Conservation (phyloP, 2,888 invertebrate genomes). For the Matsumyia berberina region DNA sequence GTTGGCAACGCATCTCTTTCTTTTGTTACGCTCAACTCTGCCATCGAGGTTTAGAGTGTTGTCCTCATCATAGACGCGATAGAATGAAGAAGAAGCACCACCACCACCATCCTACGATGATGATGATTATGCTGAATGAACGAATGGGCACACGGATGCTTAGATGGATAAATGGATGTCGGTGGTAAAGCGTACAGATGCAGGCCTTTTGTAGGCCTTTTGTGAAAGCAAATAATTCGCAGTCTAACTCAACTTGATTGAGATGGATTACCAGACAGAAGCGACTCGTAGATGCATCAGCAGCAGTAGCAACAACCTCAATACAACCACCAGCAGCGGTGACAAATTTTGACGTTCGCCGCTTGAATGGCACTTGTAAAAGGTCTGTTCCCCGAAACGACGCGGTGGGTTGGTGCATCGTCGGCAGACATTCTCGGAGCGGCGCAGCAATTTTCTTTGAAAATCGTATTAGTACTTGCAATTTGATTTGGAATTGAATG, state of each 20-base stretch:
- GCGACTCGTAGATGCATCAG: conserved; percentile 33
- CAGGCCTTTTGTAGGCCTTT: conserved; percentile 51
- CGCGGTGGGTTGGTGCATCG: background rate
- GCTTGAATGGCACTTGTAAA: conserved; percentile 43
- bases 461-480: conserved; percentile 37
- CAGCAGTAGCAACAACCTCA: conserved; percentile 5
- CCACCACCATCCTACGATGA: conserved; percentile 6
- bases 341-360: conserved; percentile 55
- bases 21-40: conserved; percentile 10
- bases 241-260: conserved; percentile 60
- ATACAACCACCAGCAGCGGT: background rate
- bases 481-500: conserved; percentile 38
- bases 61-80: conserved; percentile 31
- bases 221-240: conserved; percentile 62
- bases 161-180: conserved; percentile 35
- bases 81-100: conserved; percentile 28
- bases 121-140: conserved; percentile 18
- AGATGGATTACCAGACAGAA: conserved; percentile 65
- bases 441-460: conserved; percentile 18
- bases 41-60: conserved; percentile 1
- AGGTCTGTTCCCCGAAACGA: conserved; percentile 11
- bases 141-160: conserved; percentile 4
- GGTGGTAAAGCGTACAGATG: background rate
- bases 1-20: conserved; percentile 48
- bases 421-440: conserved; percentile 19